A percentile compares a stretch with the other conserved stretches of the same genome.
These are phyloP conservation scores for Trissolcus brochymenae DNA, from an alignment of 2,888 invertebrate genomes.

Conservation along the genomic window DNA sequence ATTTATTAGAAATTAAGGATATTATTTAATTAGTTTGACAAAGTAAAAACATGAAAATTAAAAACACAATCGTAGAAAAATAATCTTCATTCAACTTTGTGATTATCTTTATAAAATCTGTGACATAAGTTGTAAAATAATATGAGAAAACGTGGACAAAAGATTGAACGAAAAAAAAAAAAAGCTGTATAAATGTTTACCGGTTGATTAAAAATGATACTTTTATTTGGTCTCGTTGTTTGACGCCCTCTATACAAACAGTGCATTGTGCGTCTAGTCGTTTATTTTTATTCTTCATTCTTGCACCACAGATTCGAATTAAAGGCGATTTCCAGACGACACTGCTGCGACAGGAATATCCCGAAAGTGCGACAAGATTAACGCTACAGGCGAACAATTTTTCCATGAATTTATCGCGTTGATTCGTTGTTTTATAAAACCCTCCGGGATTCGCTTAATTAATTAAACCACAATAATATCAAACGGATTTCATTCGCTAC, in stretches of 20 bases:
- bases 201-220: slow-evolving; percentile 37
- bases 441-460: slow-evolving; percentile 26
- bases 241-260: slow-evolving; percentile 18
- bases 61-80: no score
- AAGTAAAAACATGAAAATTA: no score
- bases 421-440: slow-evolving; percentile 11
- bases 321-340: slow-evolving; percentile 36
- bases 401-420: slow-evolving; percentile 32
- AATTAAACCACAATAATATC: slow-evolving; percentile 26
- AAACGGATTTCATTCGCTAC: background rate
- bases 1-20: no score
- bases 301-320: slow-evolving; percentile 32
- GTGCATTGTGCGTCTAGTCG: slow-evolving; percentile 21
- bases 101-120: no score
- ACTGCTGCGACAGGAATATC: slow-evolving; percentile 11
- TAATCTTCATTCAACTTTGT: no score
- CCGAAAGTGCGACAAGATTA: slow-evolving; percentile 28
- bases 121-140: no score
- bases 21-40: no score
- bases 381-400: slow-evolving; percentile 29
- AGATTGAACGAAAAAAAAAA: no score
- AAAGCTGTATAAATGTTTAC: slow-evolving; percentile 33
- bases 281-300: slow-evolving; percentile 25
- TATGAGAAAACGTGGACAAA: no score
- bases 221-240: slow-evolving; percentile 19